Evolutionary conservation across 2,113 vertebrate genomes (phyloP), one percentile per base, ranked within the genome.

Genomic region (Phalacrocorax pelagicus): DNA sequence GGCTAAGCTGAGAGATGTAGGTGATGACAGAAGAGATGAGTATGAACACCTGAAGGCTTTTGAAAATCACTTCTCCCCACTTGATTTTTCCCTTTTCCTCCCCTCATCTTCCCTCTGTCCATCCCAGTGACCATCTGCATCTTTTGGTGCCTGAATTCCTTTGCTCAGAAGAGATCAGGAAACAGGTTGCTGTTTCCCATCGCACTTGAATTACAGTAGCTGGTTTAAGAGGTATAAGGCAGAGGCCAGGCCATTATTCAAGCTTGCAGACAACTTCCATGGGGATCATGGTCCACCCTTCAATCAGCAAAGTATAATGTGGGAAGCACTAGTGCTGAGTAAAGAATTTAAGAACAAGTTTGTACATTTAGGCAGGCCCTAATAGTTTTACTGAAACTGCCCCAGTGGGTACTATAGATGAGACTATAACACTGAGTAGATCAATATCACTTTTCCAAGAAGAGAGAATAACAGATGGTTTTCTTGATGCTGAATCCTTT

Each of bases 51-150:
- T 63, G 21, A 66, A 91, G n/a, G 10, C 3, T 32, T 74, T 61
- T 42, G 34, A n/a, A 77, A 86, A 66, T 74, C 0, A 7, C 32
- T 90, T 83, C 10, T 67, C 10, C 3, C 2, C 0, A 12, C n/a
- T 71, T 81, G 26, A 69, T 55, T 47, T 34, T 61, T 49, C 15
- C 10, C 4, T 72, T 84, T 18, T 69, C 6, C 17, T 22, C 1
- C 1, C 0, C 1, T 92, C 34, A 18, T 29, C 16, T 52, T 88
- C 40, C 12, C 7, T 65, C 16, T 77, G 54, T 36, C 38, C 6
- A 5, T 92, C 24, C 49, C 11, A 36, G 12, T 69, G 30, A 49
- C n/a, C 52, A 0, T 27, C 26, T 34, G 46, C 13, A 10, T 74
- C 63, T 88, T 83, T 61, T 5, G 2, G 16, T 79, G 57, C 46